Base-by-base conservation (phyloP, 1,140 invertebrate species). In the Ruditapes philippinarum region DNA sequence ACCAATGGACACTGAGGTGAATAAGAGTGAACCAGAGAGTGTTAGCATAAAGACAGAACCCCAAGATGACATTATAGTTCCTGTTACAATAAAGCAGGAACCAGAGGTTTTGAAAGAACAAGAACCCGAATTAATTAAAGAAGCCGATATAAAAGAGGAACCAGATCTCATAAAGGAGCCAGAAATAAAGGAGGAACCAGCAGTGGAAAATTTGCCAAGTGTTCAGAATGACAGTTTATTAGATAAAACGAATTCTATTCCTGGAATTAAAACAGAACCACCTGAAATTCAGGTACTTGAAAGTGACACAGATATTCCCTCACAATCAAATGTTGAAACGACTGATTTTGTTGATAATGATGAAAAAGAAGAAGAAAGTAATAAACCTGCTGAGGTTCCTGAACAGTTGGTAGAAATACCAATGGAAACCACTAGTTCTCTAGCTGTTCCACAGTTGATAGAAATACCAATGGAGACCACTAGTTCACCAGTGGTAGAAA, bases 211-310 rank as follows among this genome's bases (percentile, higher is more conserved):
- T 33, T 54, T 57, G 45, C 54, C 76, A 49, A n/a, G 33, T 79
- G 54, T 36, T 79, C n/a, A 51, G 17, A 54, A 33, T 22, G 45
- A 54, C 36, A 57, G 45, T 54, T 7, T 28, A 28, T 14, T 3
- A 54, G 0, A 28, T 0, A 22, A 45, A 49, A 17, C 28, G 5
- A 57, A 79, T 57, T 25, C 57, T 62, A 40, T 22, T 19, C 36
- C 51, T n/a, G 57, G n/a, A 31, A 36, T 31, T 62, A 38, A 82
- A 68, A 68, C 40, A 65, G 78, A 80, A 57, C 78, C 76, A 36
- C n/a, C 33, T 5, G 76, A 79, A 17, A 4, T 11, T 40, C 40
- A 76, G 3, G 40, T 19, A 25, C 40, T 22, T 51, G 42, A 49
- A 1, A 9, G 4, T 76, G 25, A 31, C 5, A 31, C 28, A 65